These are phyloP conservation scores for Lagria hirta DNA, from an alignment of 2,888 invertebrate genomes.

Conservation along the genomic window DNA sequence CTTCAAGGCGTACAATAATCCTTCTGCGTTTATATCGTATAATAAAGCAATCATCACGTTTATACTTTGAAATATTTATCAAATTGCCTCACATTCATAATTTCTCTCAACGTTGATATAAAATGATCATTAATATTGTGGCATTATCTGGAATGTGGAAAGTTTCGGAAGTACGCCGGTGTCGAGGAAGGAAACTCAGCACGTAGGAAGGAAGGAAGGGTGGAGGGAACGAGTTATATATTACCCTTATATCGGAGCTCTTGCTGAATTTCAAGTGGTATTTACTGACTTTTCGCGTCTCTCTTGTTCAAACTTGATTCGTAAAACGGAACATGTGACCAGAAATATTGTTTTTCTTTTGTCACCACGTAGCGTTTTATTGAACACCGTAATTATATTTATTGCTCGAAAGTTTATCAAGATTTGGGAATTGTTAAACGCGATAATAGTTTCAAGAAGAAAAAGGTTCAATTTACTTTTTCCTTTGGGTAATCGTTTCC, in stretches of 20 bases:
- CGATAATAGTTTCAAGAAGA: slow-evolving; percentile 40
- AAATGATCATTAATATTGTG: slow-evolving; percentile 47
- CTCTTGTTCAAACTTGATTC: slow-evolving; percentile 13
- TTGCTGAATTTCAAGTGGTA: slow-evolving; percentile 46
- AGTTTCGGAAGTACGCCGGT: slow-evolving; percentile 45
- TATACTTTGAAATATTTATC: slow-evolving; percentile 18
- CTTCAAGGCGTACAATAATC: slow-evolving; percentile 12
- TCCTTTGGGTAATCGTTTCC: slow-evolving; percentile 48
- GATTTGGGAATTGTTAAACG: slow-evolving; percentile 31
- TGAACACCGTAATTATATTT: slow-evolving; percentile 1
- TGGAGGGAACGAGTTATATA: slow-evolving; percentile 43
- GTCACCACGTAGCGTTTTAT: slow-evolving; percentile 2
- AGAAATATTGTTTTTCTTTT: background rate
- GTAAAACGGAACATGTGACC: slow-evolving; percentile 19
- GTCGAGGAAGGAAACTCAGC: slow-evolving; percentile 46
- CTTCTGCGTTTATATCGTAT: slow-evolving; percentile 23
- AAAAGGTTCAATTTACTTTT: slow-evolving; percentile 44
- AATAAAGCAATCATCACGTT: slow-evolving; percentile 26
- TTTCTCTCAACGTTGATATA: slow-evolving; percentile 23
- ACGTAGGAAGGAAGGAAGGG: slow-evolving; percentile 50
- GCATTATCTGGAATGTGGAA: slow-evolving; percentile 44
- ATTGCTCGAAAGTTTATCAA: slow-evolving; percentile 12
- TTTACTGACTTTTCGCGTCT: slow-evolving; percentile 29
- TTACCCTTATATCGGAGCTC: slow-evolving; percentile 44
- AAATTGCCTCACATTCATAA: slow-evolving; percentile 18